phyloP scores from a whole-genome alignment of 2,113 vertebrate species.

The Mormoops blainvillei region DNA sequence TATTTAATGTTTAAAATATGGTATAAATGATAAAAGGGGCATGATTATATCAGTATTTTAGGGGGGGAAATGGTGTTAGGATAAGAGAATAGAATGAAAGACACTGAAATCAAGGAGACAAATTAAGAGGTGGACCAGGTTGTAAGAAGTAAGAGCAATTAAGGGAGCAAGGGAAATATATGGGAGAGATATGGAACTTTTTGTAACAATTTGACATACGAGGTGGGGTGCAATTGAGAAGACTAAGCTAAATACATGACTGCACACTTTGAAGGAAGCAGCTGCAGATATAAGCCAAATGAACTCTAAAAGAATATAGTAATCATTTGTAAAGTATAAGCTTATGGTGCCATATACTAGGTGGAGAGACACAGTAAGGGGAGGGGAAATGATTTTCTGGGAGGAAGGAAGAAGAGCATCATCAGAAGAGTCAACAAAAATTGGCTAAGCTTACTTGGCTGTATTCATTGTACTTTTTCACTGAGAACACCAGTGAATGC shows the following conservation, averaged over 20 bases:
- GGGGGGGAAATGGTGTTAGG: too few species aligned
- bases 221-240: background rate
- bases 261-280: background rate
- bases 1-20: background rate
- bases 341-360: background rate
- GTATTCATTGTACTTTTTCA: background rate
- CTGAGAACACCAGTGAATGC: background rate
- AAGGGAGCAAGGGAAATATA: background rate
- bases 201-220: background rate
- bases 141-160: background rate
- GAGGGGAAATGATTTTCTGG: background rate
- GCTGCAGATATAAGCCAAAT: background rate
- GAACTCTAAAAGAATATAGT: background rate
- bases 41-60: background rate
- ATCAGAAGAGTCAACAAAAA: background rate
- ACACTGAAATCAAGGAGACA: background rate
- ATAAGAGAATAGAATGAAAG: background rate
- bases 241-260: background rate
- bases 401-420: background rate
- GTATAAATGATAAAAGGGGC: background rate
- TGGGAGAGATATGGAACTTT: background rate
- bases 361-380: background rate
- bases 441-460: background rate
- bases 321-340: background rate
- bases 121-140: background rate